These are phyloP conservation scores for Bujurquina vittata DNA, from an alignment of 2,113 vertebrate species.

Conservation along the genomic window DNA sequence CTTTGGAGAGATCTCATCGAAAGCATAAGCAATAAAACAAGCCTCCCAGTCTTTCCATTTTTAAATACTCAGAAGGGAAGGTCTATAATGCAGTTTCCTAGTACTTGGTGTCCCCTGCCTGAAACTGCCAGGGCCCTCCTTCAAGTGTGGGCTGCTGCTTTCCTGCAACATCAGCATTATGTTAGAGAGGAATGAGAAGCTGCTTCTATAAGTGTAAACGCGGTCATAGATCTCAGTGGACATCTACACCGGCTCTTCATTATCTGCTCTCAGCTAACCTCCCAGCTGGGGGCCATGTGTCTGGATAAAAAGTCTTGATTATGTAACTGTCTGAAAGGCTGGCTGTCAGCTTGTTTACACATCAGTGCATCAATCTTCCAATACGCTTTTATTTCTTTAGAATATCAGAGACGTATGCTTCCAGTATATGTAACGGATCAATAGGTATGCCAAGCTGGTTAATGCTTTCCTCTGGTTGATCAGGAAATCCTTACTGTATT, in stretches of 20 bases:
- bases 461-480: conserved; percentile 38
- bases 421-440: conserved; percentile 34
- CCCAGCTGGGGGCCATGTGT: conserved; percentile 46
- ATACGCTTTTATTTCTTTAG: conserved; percentile 21
- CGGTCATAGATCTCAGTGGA: conserved; percentile 65
- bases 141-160: conserved; percentile 58
- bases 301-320: conserved; percentile 62
- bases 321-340: conserved; percentile 60
- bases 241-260: conserved; percentile 60
- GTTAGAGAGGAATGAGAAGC: not conserved
- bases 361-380: conserved; percentile 42
- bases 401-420: conserved; percentile 1
- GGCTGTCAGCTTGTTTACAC: conserved; percentile 43
- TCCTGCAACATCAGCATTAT: conserved; percentile 56
- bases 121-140: conserved; percentile 24
- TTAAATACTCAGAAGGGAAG: conserved; percentile 68
- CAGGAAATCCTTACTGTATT: conserved; percentile 14
- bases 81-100: conserved; percentile 72
- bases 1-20: conserved; percentile 50
- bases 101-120: conserved; percentile 51
- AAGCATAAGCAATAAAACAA: conserved; percentile 50
- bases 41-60: conserved; percentile 67
- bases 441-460: not conserved
- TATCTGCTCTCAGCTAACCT: conserved; percentile 40
- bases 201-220: conserved; percentile 34